phyloP scores from a whole-genome alignment of 2,797 vertebrate species.

The Choloepus didactylus region DNA sequence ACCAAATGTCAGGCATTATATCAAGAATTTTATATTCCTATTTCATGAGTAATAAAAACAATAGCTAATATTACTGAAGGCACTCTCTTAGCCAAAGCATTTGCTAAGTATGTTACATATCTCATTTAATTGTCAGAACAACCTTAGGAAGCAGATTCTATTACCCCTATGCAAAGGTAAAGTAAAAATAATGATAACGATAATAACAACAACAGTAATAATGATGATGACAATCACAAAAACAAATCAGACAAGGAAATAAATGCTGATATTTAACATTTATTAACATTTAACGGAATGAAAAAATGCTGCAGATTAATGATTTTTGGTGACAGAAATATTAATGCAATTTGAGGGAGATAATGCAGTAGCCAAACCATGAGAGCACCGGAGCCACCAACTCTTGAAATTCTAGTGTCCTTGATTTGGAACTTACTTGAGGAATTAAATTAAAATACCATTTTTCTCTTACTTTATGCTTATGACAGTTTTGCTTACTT shows the following conservation, averaged over 20 bases:
- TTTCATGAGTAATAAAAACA: constrained; percentile 19
- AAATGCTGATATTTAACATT: background rate
- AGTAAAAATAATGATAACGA: background rate
- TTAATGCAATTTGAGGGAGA: background rate
- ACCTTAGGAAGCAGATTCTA: background rate
- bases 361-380: background rate
- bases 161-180: background rate
- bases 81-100: background rate
- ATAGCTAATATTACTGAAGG: background rate
- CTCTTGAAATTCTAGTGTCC: background rate
- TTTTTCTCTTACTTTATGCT: constrained; percentile 56
- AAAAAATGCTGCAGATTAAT: constrained; percentile 44
- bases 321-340: constrained; percentile 31
- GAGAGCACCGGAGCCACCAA: background rate
- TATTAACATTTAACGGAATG: background rate
- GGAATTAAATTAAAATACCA: constrained; percentile 55
- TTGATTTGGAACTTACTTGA: constrained; percentile 23
- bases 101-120: background rate
- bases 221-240: background rate
- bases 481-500: constrained; percentile 27
- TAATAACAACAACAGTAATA: background rate
- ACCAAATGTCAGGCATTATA: background rate
- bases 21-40: background rate
- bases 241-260: background rate
- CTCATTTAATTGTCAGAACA: background rate